Evolutionary conservation across 2,113 vertebrate species (phyloP), one percentile per base, ranked within the genome.

Genomic region (Mustela lutreola): DNA sequence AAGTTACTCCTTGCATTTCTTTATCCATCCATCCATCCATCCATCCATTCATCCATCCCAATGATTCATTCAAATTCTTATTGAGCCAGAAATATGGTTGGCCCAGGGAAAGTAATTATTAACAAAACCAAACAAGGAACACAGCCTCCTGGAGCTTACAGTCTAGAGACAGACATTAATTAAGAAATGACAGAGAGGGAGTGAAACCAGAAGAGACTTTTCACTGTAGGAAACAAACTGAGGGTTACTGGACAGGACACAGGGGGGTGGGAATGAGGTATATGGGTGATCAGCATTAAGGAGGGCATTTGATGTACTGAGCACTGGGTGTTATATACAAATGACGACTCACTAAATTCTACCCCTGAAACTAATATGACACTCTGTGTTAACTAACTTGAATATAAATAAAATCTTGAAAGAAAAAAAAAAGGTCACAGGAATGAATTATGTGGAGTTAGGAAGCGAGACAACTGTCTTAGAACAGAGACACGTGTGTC

Each of bases 21-120:
- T 88, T 33, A 83, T 67, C 5, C 15, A 79, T 42, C 26, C 7
- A 70, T 70, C 39, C 39, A 39, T 39, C 39, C 31, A 65, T 22
- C 58, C 42, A 63, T 58, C 56, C 24, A 75, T 11, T 39, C 48
- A 62, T 50, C n/a, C 65, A 76, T 45, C 26, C 26, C 24, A 75
- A 53, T 84, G 58, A 86, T 58, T 90, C 36, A 63, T 60, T 81
- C 36, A 87, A 33, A 16, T 81, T 82, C 95, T 94, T 48, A 82
- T 22, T 85, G 92, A 93, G 14, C 16, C 33, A 65, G 67, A 87
- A 87, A 60, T 92, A 86, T 83, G 58, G 11, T 33, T 89, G 31
- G n/a, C 16, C n/a, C 33, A 65, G 81, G 48, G 60, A 62, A 95
- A 93, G 81, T 36, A 93, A 24, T 7, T 62, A 8, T 14, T 8